Evolutionary conservation across 1,140 invertebrate genomes (phyloP).

Genomic region (Himalopsyche phryganea): DNA sequence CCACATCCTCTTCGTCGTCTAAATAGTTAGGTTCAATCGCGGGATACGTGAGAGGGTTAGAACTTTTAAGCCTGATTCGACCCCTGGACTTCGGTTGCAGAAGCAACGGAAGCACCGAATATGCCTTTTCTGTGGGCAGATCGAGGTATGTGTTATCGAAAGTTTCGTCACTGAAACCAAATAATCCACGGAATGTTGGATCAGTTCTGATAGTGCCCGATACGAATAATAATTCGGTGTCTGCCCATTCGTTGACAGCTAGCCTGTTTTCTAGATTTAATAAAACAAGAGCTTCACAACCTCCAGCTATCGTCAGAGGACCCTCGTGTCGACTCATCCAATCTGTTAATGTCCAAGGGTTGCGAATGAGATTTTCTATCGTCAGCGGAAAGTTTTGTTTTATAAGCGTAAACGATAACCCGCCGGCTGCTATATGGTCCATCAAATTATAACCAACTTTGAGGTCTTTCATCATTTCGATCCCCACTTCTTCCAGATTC

Average conservation of each 20-base stretch:
- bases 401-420: slow-evolving; percentile 62
- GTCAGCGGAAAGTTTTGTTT: slow-evolving; percentile 1
- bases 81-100: slow-evolving; percentile 73
- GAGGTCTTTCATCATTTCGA: slow-evolving; percentile 58
- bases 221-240: slow-evolving; percentile 70
- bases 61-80: slow-evolving; percentile 61
- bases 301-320: slow-evolving; percentile 72
- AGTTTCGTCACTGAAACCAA: slow-evolving; percentile 56
- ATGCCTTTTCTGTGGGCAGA: slow-evolving; percentile 37
- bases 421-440: slow-evolving; percentile 66
- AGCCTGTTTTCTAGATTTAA: slow-evolving; percentile 65
- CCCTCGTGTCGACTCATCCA: slow-evolving; percentile 50
- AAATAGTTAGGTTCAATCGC: slow-evolving; percentile 80
- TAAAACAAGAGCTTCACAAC: slow-evolving; percentile 75
- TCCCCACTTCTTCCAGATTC: slow-evolving; percentile 56
- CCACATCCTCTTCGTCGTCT: slow-evolving; percentile 59
- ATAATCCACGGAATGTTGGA: slow-evolving; percentile 50
- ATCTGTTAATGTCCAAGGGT: slow-evolving; percentile 52
- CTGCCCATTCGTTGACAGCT: slow-evolving; percentile 62
- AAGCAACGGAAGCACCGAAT: slow-evolving; percentile 58
- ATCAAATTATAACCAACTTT: slow-evolving; percentile 68
- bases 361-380: slow-evolving; percentile 65
- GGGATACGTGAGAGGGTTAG: slow-evolving; percentile 72
- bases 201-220: slow-evolving; percentile 54
- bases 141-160: slow-evolving; percentile 50